Evolutionary conservation across 2,888 invertebrate genomes (phyloP).

Genomic region (Sarcophaga caerulescens): DNA sequence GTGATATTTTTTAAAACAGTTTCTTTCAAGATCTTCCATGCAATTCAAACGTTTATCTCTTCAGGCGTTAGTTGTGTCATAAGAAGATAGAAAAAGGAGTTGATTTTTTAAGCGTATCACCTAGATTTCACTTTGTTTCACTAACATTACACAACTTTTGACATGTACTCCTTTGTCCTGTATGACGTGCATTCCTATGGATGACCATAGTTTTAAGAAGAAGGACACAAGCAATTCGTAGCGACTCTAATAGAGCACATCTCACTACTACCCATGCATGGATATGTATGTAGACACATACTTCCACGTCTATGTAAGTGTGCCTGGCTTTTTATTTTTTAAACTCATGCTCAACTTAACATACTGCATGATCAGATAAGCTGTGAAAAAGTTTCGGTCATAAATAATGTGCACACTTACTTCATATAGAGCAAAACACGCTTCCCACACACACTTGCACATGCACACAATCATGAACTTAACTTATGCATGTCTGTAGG

Average conservation of each 20-base stretch:
- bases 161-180: too few species aligned
- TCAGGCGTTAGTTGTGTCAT: background rate
- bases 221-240: too few species aligned
- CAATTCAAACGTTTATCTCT: too few species aligned
- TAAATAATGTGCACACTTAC: conserved; percentile 72
- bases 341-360: conserved; percentile 59
- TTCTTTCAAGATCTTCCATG: too few species aligned
- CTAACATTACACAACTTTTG: too few species aligned
- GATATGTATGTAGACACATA: background rate
- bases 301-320: background rate
- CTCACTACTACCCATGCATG: background rate
- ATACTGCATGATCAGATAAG: conserved; percentile 73
- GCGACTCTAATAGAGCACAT: too few species aligned
- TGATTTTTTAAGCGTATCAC: too few species aligned
- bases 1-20: too few species aligned
- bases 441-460: background rate
- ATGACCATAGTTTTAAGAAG: too few species aligned
- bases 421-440: conserved; percentile 5
- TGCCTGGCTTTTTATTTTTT: conserved; percentile 1
- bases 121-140: too few species aligned
- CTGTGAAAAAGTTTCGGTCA: conserved; percentile 74
- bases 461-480: conserved; percentile 1
- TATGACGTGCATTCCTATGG: too few species aligned
- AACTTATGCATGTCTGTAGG: conserved; percentile 39
- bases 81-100: background rate